These are phyloP conservation scores for Amblyteles armatorius DNA, from an alignment of 2,888 invertebrate genomes.

Conservation along the genomic window DNA sequence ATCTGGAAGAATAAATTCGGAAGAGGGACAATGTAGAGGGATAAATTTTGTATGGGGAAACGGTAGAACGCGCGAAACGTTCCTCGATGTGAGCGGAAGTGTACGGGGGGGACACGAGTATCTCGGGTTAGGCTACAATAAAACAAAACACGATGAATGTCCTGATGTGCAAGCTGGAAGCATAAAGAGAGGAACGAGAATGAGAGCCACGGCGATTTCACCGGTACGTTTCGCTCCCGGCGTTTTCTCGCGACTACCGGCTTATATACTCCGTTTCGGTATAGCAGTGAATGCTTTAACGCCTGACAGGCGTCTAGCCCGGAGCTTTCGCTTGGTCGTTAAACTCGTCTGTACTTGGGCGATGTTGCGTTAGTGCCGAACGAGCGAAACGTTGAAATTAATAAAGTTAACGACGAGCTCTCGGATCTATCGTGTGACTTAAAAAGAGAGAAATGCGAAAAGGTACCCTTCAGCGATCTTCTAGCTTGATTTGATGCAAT, in stretches of 20 bases:
- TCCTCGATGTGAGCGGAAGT: constrained; percentile 58
- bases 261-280: constrained; percentile 4
- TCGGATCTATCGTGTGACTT: not conserved
- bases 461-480: not conserved
- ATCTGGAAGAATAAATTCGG: constrained; percentile 30
- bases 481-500: not conserved
- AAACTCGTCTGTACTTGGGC: constrained; percentile 22
- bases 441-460: not conserved
- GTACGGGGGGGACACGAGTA: constrained; percentile 50
- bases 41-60: constrained; percentile 26
- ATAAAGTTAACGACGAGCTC: not conserved
- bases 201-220: constrained; percentile 17
- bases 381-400: constrained; percentile 13
- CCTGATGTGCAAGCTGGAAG: constrained; percentile 84
- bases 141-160: constrained; percentile 85
- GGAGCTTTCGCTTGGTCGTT: constrained; percentile 17
- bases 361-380: constrained; percentile 25
- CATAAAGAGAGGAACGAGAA: constrained; percentile 70
- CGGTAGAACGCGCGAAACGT: constrained; percentile 48
- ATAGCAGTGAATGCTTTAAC: constrained; percentile 5
- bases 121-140: constrained; percentile 81
- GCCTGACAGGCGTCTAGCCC: constrained; percentile 24
- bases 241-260: not conserved
- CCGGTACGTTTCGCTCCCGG: not conserved
- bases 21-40: constrained; percentile 58